Base-by-base conservation (phyloP, 2,888 invertebrate species). In the Meiosimyza decipiens region DNA sequence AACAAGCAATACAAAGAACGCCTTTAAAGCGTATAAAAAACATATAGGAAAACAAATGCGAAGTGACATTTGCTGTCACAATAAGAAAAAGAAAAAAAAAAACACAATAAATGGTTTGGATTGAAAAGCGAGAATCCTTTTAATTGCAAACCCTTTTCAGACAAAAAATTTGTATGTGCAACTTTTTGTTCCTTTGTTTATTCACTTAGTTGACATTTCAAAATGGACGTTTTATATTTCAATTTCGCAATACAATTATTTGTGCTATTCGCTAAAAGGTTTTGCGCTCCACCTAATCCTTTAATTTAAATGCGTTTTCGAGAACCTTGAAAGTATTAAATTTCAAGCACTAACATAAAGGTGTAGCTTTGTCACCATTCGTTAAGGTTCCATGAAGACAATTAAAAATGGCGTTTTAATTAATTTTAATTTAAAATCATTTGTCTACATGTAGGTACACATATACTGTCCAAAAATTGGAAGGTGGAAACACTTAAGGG, bases 31-130 rank as follows among this genome's bases (percentile, higher is more conserved):
- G n/a, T 7, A 40, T 40, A 40, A 40, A 40, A 40, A 40, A 40
- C 7, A 40, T 4, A 40, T 50, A 28, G 28, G 28, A 18, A 65
- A 51, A 52, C 28, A 60, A 63, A 63, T 54, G 15, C 63, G 22
- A 18, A 63, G 22, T 70, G 70, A 70, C 70, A 70, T 70, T 70
- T 63, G 54, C 40, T 62, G 60, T 60, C 51, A 62, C 9, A 67
- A 67, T 16, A 67, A 47, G 18, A 22, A 18, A 1, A 59, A 16
- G 16, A 47, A 63, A 11, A 47, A 67, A 47, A 63, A 11, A 47
- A 67, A 6, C 3, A 5, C 15, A 49, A 15, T 18, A 51, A 67
- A 67, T 57, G 12, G 47, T 67, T 55, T 67, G 67, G 55, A 18
- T 16, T 63, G 15, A 11, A n/a, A 33, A 57, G 52, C 9, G 50